Base-by-base conservation (phyloP, 2,888 invertebrate genomes). In the Cloeon dipterum region DNA sequence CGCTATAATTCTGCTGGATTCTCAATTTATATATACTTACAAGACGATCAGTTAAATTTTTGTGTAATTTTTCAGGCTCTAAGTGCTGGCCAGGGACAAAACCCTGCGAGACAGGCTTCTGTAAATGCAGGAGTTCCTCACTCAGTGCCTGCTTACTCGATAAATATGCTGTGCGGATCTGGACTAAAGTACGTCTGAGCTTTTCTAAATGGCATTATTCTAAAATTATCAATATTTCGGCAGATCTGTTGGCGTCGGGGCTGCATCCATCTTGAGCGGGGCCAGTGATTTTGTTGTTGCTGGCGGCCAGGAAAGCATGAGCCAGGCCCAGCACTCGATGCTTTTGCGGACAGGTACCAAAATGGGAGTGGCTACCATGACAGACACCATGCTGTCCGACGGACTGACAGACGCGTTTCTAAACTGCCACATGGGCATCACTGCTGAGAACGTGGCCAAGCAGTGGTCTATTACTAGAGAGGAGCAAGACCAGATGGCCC, bases 291-390 rank as follows among this genome's bases (percentile, higher is more conserved):
- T 81, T 42, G 67, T 79, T 4, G 63, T 85, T 16, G 74, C 74
- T 46, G 82, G 81, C 20, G 85, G 85, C 0, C 81, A 81, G 58
- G 85, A 85, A 55, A 74, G 60, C 46, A 85, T 85, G 85, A 75
- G 74, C 37, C 61, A 65, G 54, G 68, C 79, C 3, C 74, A 73
- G 2, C 83, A 83, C 52, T 61, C 63, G 4, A 56, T 68, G 20
- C 57, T 68, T 45, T 47, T 79, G 42, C 61, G 83, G 34, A 50
- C 56, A 41, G 73, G 74, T 10, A 49, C 65, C 3, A 77, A 73
- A 59, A 60, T 77, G 57, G 82, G 82, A 4, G 54, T 70, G 44
- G 56, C 59, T 4, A 56, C 57, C 19, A 49, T 82, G 44, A 48
- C 60, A 3, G 83, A 85, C 50, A 65, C 71, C 0, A 59, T 82